These are phyloP conservation scores for Capitulum mitella DNA, from an alignment of 2,888 invertebrate species.

Conservation along the genomic window DNA sequence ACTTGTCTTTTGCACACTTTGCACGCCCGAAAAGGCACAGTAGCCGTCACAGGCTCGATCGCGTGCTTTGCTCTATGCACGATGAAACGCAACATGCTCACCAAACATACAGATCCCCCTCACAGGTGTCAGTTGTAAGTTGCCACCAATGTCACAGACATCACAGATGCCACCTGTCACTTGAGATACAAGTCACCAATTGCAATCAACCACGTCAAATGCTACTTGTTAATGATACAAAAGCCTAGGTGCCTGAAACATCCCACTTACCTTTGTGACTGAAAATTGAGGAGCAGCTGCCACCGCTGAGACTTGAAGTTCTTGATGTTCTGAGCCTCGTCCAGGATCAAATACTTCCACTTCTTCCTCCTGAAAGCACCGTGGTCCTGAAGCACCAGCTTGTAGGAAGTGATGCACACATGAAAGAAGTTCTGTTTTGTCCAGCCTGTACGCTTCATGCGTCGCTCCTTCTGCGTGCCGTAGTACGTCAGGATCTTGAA, in stretches of 20 bases:
- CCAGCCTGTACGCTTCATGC: conserved; percentile 79
- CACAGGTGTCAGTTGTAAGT: conserved; percentile 33
- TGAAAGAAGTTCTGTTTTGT: conserved; percentile 98
- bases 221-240: too few relatives aligned
- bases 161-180: too few relatives aligned
- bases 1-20: background rate
- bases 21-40: background rate
- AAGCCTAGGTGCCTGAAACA: too few relatives aligned
- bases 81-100: too few relatives aligned
- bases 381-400: conserved; percentile 96
- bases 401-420: conserved; percentile 95
- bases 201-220: too few relatives aligned
- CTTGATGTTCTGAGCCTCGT: conserved; percentile 99
- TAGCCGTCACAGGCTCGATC: background rate
- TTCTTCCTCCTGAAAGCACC: conserved; percentile 93
- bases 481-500: conserved; percentile 98
- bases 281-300: conserved; percentile 92
- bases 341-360: conserved; percentile 96
- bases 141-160: too few relatives aligned
- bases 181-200: too few relatives aligned
- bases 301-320: conserved; percentile 98
- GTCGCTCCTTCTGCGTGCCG: conserved; percentile 91
- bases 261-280: conserved; percentile 68
- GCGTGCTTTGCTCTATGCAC: too few relatives aligned
- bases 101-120: background rate